Evolutionary conservation across 1,140 invertebrate genomes (phyloP).

Genomic region (Geopemphigus sp.): DNA sequence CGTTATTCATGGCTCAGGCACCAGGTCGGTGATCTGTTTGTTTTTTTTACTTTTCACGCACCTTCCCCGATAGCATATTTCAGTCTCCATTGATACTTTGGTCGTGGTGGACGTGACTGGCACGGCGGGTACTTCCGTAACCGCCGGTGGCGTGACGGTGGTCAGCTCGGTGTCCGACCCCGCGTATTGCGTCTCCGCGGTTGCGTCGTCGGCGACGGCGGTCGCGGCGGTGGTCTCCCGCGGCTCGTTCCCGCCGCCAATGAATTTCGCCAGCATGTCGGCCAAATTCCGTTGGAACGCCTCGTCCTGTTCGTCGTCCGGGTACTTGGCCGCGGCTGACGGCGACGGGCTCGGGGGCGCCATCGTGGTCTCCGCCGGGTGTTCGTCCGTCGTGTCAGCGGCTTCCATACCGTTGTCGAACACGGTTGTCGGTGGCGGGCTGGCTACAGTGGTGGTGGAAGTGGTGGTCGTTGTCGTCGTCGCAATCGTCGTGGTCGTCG

Average conservation of each 20-base stretch:
- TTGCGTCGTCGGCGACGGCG: conserved; percentile 34
- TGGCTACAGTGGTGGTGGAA: conserved; percentile 5
- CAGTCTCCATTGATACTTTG: conserved; percentile 78
- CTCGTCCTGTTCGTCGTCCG: conserved; percentile 18
- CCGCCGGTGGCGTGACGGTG: conserved; percentile 53
- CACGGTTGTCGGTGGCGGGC: conserved; percentile 50
- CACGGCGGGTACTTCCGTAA: conserved; percentile 58
- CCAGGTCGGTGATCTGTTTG: conserved; percentile 52
- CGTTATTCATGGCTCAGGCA: conserved; percentile 37
- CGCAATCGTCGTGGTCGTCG: not conserved
- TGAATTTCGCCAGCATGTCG: conserved; percentile 40
- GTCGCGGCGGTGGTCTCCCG: conserved; percentile 20
- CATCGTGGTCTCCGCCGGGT: conserved; percentile 4
- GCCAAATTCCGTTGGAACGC: conserved; percentile 40
- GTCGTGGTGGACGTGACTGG: conserved; percentile 71
- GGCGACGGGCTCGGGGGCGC: no score
- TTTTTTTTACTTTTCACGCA: conserved; percentile 71
- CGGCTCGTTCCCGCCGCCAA: not conserved
- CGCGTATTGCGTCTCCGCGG: conserved; percentile 19
- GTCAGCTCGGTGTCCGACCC: conserved; percentile 33
- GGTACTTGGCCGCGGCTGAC: not conserved
- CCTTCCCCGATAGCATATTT: conserved; percentile 79
- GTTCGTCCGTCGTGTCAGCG: not conserved
- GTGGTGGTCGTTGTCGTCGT: not conserved
- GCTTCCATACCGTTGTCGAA: conserved; percentile 51